Evolutionary conservation across 1,140 invertebrate species (phyloP), one percentile per base, ranked within the genome.

Genomic region (Oscheius sp.): DNA sequence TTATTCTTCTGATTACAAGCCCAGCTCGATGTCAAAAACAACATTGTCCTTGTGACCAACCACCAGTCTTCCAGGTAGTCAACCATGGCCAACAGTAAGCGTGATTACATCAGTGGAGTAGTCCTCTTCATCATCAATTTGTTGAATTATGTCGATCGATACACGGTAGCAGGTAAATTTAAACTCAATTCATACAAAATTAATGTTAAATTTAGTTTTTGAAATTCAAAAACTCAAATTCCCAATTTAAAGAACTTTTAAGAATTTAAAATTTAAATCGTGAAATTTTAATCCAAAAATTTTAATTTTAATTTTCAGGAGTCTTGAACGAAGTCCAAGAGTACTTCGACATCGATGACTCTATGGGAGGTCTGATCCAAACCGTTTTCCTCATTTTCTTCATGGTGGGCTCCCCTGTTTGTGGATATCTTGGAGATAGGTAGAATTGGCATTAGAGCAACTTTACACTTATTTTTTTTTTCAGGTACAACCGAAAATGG

Each of bases 401-500:
- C 32, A 74, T 74, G 32, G 32, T 74, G 18, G 52, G 36, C 23
- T 74, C 72, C 7, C 72, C 72, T 1, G 31, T 74, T 28, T 74
- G 72, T 42, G 72, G 72, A n/a, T 74, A 74, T 68, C 72, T 74
- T 34, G 72, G 72, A 20, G 72, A 74, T 58, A 64, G 72, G 31
- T 67, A 32, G 3, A 20, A 58, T 23, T 23, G 10, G 10, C 38
- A 42, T 42, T n/a, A n/a, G n/a, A n/a, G n/a, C 38, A 42, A 42
- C 38, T 10, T 42, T 42, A 10, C 38, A n/a, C 10, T 42, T 42
- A 42, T 42, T 42, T 10, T 42, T 42, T 42, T 42, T 42, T 64
- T 67, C 35, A 87, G 95, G 36, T 95, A 94, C 84, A 95, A 91
- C 69, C 87, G 96, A 75, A 89, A 88, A 80, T 87, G 88, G 74